These are phyloP conservation scores for Drosophila littoralis DNA, from an alignment of 1,140 invertebrate genomes.

Conservation along the genomic window DNA sequence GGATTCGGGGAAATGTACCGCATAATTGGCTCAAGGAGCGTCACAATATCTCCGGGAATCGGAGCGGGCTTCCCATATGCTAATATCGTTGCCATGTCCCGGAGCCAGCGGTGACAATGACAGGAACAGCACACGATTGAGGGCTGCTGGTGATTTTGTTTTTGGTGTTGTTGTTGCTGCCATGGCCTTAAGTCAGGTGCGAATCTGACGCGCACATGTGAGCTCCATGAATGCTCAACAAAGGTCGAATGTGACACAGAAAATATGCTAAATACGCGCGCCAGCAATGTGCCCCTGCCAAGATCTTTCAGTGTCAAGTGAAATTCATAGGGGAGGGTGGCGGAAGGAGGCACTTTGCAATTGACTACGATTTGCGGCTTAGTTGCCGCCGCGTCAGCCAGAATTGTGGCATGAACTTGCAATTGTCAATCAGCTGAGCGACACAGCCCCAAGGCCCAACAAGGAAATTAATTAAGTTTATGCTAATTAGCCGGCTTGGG, in stretches of 20 bases:
- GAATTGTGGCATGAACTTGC: constrained; percentile 23
- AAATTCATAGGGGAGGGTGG: neutral
- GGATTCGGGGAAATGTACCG: constrained; percentile 17
- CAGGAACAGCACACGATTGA: constrained; percentile 25
- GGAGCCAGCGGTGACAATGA: constrained; percentile 28
- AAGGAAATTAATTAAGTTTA: constrained; percentile 75
- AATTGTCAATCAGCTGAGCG: constrained; percentile 40
- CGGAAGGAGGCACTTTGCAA: constrained; percentile 8
- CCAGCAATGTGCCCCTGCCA: constrained; percentile 17
- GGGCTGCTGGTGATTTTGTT: neutral
- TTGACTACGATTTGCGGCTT: constrained; percentile 33
- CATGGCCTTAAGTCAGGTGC: constrained; percentile 36
- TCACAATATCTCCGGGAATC: constrained; percentile 58
- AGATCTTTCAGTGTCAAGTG: constrained; percentile 12
- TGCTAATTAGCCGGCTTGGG: constrained; percentile 65
- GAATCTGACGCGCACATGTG: constrained; percentile 34
- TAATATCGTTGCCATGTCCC: constrained; percentile 53
- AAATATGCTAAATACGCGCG: constrained; percentile 68
- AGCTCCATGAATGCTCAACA: constrained; percentile 50
- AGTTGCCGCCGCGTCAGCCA: constrained; percentile 6
- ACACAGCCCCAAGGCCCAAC: constrained; percentile 37
- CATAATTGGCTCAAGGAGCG: constrained; percentile 56
- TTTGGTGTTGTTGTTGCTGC: constrained; percentile 7
- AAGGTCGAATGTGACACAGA: constrained; percentile 55
- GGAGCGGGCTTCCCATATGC: constrained; percentile 56